Evolutionary conservation across 2,113 vertebrate species (phyloP), one percentile per base, ranked within the genome.

Genomic region (Vulpes lagopus): DNA sequence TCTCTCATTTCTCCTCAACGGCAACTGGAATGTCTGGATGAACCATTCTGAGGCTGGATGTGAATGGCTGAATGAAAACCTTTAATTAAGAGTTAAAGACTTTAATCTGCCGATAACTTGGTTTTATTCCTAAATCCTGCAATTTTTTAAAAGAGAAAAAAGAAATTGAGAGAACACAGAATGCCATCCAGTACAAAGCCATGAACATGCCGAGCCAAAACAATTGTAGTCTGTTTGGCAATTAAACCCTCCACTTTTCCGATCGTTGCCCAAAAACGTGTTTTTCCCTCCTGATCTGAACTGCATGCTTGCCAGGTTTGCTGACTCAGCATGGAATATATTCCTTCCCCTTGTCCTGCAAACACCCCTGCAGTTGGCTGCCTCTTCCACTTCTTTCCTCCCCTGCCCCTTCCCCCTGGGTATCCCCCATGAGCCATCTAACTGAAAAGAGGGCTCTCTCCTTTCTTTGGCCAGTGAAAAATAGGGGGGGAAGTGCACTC

Each of bases 1-100:
- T 53, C 83, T 94, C 91, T 91, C 94, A 67, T 89, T 95, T 91
- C 83, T 98, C 83, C 53, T 95, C 89, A 62, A 55, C 51, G 17
- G 96, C 88, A 90, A 85, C 69, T 62, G 88, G 90, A 76, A 91
- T 62, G 65, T 73, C 51, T 89, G 94, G 67, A 89, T 96, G 73
- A 96, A 85, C 96, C 92, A 93, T 91, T 80, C 88, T n/a, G 71
- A 83, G 73, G 43, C 59, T 65, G 94, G 92, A 90, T 81, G 90
- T 60, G 30, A 91, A 69, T 57, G 88, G 71, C 57, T 89, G 88
- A 83, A 93, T 87, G 60, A 74, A 97, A 97, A 91, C 94, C 96
- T 96, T 97, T 97, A 95, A 98, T 98, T 97, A 97, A 94, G 65
- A 94, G 91, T 94, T 94, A 96, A 97, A 94, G 95, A 89, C 96